These are phyloP conservation scores for Euphydryas editha DNA, from an alignment of 2,888 invertebrate genomes.

Conservation along the genomic window DNA sequence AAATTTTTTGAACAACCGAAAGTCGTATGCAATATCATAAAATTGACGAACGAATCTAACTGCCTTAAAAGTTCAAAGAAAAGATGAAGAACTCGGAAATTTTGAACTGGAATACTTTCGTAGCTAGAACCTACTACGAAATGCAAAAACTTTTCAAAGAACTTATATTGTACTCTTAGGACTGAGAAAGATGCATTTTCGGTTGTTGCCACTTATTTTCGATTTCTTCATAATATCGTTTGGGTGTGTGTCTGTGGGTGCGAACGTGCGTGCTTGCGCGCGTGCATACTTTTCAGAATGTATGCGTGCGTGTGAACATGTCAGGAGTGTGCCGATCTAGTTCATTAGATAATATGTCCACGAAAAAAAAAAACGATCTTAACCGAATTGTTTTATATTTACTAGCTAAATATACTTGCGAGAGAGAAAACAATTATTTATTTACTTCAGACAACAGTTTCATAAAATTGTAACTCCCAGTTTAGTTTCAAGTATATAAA, in stretches of 20 bases:
- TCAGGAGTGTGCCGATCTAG: not conserved
- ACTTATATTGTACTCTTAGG: not conserved
- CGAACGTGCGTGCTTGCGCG: not conserved
- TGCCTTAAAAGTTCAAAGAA: constrained; percentile 17
- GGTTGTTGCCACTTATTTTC: not conserved
- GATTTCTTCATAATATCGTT: not conserved
- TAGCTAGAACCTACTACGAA: constrained; percentile 15
- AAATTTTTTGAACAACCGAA: constrained; percentile 4
- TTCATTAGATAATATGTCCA: no score
- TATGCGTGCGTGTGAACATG: not conserved
- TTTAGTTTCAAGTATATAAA: not conserved
- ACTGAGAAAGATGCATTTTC: not conserved
- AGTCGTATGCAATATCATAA: constrained; percentile 18
- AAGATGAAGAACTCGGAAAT: constrained; percentile 11
- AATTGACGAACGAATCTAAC: constrained; percentile 16
- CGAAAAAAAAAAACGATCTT: no score
- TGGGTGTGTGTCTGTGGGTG: not conserved
- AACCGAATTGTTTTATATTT: no score
- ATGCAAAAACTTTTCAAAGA: constrained; percentile 10
- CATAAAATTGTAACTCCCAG: not conserved
- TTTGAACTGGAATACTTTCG: constrained; percentile 19
- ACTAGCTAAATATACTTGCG: no score
- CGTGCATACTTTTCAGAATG: not conserved
- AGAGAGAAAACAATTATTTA: no score
- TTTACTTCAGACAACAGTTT: not conserved